Evolutionary conservation across 2,797 vertebrate genomes (phyloP).

Genomic region (Setipinna tenuifilis): DNA sequence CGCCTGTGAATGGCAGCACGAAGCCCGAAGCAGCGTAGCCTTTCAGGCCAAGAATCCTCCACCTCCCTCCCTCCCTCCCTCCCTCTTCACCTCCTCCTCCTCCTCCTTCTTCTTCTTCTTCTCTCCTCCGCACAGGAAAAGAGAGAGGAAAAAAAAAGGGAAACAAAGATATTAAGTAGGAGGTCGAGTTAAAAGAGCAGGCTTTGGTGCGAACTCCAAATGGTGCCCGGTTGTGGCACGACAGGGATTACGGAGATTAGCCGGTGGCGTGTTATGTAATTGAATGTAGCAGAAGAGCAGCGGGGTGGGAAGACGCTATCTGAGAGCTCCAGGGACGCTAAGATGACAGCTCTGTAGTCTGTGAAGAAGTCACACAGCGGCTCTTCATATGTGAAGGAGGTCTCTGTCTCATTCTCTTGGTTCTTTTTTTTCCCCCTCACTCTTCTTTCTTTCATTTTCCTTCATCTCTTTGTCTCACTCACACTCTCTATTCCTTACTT

Average conservation of each 20-base stretch:
- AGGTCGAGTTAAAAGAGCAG: constrained; percentile 45
- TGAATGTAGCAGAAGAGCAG: constrained; percentile 52
- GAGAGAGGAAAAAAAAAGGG: not conserved
- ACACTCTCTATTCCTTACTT: not conserved
- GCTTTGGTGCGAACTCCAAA: constrained; percentile 47
- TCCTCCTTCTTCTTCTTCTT: not conserved
- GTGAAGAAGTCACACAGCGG: not conserved
- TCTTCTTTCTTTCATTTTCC: not conserved
- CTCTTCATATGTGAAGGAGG: not conserved
- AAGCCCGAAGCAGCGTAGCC: not conserved
- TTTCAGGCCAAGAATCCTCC: constrained; percentile 1
- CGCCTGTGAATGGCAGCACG: not conserved
- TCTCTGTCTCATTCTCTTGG: not conserved
- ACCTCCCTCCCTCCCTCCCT: constrained; percentile 5
- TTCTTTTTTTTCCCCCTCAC: too few relatives aligned
- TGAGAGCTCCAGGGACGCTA: not conserved
- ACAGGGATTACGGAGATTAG: constrained; percentile 61
- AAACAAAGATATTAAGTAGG: constrained; percentile 38
- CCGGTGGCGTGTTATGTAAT: constrained; percentile 57
- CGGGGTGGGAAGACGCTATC: constrained; percentile 24
- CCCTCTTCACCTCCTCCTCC: not conserved
- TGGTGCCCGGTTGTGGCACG: constrained; percentile 52
- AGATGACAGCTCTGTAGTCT: constrained; percentile 18
- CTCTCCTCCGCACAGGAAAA: not conserved
- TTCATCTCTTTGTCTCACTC: not conserved